phyloP scores from a whole-genome alignment of 2,113 vertebrate species.

The human region DNA sequence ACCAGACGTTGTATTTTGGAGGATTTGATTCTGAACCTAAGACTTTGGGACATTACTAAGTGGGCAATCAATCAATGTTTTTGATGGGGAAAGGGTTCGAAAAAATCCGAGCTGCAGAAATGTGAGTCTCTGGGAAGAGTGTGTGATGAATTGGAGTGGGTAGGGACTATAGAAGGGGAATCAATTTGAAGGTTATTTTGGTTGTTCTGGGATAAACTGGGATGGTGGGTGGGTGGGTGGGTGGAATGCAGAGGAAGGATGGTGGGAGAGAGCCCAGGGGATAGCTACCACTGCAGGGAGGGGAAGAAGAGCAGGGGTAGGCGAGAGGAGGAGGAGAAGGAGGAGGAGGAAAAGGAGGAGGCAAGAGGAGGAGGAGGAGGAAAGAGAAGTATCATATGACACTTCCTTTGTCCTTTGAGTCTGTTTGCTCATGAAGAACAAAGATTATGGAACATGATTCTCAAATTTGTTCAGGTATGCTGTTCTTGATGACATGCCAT shows the following conservation, averaged over 20 bases:
- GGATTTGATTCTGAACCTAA: neutral
- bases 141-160: neutral
- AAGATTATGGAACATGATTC: neutral
- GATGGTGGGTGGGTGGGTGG: neutral
- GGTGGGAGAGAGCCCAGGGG: neutral
- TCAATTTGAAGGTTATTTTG: neutral
- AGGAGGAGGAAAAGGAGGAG: neutral
- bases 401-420: neutral
- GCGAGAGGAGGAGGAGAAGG: neutral
- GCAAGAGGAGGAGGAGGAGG: neutral
- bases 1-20: slow-evolving; percentile 13
- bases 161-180: neutral
- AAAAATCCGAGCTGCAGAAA: neutral
- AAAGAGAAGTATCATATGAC: neutral
- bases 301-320: neutral
- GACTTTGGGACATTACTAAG: neutral
- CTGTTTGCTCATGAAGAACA: neutral
- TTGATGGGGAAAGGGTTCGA: neutral
- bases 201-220: neutral
- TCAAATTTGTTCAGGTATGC: neutral
- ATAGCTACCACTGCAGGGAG: neutral
- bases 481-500: neutral
- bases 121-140: neutral
- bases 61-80: neutral
- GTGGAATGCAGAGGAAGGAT: neutral